phyloP scores from a whole-genome alignment of 2,888 invertebrate genomes.

The Octodonta nipae region DNA sequence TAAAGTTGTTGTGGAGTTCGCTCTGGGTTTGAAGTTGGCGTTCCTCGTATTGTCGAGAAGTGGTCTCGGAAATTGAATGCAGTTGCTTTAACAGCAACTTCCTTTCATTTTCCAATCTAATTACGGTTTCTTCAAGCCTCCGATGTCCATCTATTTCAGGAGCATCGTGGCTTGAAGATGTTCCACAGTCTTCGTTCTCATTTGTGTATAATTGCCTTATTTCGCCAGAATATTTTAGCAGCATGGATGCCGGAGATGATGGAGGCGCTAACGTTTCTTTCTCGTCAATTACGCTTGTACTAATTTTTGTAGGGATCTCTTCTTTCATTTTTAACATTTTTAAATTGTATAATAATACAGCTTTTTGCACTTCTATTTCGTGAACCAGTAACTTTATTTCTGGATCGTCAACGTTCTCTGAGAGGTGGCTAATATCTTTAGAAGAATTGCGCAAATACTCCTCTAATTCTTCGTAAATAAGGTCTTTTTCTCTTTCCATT shows the following conservation, averaged over 20 bases:
- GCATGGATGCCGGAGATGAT: too few species aligned
- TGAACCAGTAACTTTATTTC: slow-evolving; percentile 16
- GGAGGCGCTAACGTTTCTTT: background rate
- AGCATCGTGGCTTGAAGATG: background rate
- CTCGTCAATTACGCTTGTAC: too few species aligned
- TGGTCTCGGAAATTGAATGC: slow-evolving; percentile 11
- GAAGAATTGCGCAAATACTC: slow-evolving; percentile 13
- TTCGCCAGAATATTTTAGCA: too few species aligned
- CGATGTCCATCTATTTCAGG: slow-evolving; percentile 6
- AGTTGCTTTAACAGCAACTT: slow-evolving; percentile 10
- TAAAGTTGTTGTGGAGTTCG: slow-evolving; percentile 13
- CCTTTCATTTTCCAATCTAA: slow-evolving; percentile 13
- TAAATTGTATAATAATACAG: slow-evolving; percentile 16
- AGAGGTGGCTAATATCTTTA: slow-evolving; percentile 13
- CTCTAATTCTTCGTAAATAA: slow-evolving; percentile 14
- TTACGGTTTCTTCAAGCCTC: slow-evolving; percentile 9
- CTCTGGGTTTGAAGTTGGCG: slow-evolving; percentile 9
- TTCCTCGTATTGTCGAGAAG: slow-evolving; percentile 8
- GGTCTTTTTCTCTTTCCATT: slow-evolving; percentile 14
- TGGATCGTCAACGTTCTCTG: slow-evolving; percentile 13
- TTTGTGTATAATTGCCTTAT: too few species aligned
- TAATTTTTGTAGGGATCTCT: background rate
- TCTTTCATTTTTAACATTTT: slow-evolving; percentile 10
- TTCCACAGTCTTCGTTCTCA: too few species aligned
- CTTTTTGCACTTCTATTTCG: slow-evolving; percentile 19